phyloP scores from a whole-genome alignment of 2,888 invertebrate species.

The Catocala nupta region DNA sequence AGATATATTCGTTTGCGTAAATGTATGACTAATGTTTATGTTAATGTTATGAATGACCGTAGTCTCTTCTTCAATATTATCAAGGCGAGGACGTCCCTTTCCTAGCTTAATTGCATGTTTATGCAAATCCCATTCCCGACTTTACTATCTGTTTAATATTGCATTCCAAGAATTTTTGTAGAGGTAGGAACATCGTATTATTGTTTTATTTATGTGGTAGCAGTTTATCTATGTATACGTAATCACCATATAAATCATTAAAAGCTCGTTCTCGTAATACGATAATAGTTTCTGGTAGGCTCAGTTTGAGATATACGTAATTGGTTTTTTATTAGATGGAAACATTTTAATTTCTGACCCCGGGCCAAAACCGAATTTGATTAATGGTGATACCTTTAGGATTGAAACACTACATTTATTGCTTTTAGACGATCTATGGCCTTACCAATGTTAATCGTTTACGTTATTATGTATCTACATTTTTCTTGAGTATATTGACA shows the following conservation, averaged over 20 bases:
- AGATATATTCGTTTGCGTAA: constrained; percentile 20
- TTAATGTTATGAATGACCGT: constrained; percentile 49
- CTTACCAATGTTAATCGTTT: background rate
- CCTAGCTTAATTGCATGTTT: constrained; percentile 72
- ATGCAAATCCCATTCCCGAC: constrained; percentile 64
- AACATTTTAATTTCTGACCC: constrained; percentile 24
- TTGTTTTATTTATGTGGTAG: constrained; percentile 20
- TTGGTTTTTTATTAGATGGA: constrained; percentile 16
- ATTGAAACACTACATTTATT: constrained; percentile 1
- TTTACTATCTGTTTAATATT: constrained; percentile 57
- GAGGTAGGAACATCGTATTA: constrained; percentile 11
- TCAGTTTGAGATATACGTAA: background rate
- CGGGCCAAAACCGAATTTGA: constrained; percentile 10
- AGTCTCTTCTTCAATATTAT: constrained; percentile 64
- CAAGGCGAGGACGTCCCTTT: constrained; percentile 58
- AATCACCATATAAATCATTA: constrained; percentile 20
- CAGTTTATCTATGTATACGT: constrained; percentile 5
- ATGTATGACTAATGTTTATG: constrained; percentile 48
- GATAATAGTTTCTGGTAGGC: constrained; percentile 1
- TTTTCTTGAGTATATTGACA: background rate
- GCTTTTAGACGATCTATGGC: background rate
- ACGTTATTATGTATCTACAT: background rate
- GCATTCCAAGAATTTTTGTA: constrained; percentile 55
- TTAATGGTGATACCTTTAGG: constrained; percentile 1
- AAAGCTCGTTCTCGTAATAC: background rate